Evolutionary conservation across 1,140 invertebrate genomes (phyloP).

Genomic region (Trachymyrmex cornetzi): DNA sequence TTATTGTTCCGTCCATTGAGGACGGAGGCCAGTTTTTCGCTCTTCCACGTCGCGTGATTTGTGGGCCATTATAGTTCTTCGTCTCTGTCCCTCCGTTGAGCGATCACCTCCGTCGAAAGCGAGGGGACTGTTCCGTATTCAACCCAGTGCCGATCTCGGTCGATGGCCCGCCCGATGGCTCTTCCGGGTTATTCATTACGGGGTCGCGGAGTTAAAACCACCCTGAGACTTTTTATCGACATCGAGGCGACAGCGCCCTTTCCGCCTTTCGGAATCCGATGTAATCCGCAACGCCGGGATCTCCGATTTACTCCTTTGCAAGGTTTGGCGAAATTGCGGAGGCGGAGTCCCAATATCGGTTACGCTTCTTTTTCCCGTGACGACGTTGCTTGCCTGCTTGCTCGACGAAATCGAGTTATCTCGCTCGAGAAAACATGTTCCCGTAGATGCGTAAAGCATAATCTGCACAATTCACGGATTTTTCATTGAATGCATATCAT

Average conservation of each 20-base stretch:
- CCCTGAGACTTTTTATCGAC: conserved; percentile 53
- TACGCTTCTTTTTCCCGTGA: conserved; percentile 27
- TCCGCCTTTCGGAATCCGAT: conserved; percentile 10
- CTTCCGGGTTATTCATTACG: conserved; percentile 77
- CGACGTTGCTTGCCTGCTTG: conserved; percentile 33
- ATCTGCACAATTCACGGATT: conserved; percentile 1
- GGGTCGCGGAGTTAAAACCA: conserved; percentile 68
- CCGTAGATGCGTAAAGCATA: conserved; percentile 7
- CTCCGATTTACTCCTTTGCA: conserved; percentile 47
- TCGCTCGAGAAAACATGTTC: conserved; percentile 29
- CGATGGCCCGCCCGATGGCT: conserved; percentile 72
- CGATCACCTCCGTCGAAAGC: conserved; percentile 57
- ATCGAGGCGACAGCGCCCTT: background rate
- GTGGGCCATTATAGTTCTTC: conserved; percentile 66
- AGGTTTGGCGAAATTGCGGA: conserved; percentile 37
- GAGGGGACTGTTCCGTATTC: conserved; percentile 27
- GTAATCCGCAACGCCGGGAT: conserved; percentile 39
- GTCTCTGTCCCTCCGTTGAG: conserved; percentile 24
- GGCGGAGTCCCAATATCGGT: conserved; percentile 25
- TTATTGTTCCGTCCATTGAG: conserved; percentile 64
- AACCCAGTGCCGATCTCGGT: conserved; percentile 63
- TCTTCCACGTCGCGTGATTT: conserved; percentile 67
- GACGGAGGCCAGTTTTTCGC: conserved; percentile 60
- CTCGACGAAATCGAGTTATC: conserved; percentile 32
- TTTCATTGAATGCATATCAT: conserved; percentile 37